Base-by-base conservation (phyloP, 2,888 invertebrate genomes). In the Caenorhabditis plicata region DNA sequence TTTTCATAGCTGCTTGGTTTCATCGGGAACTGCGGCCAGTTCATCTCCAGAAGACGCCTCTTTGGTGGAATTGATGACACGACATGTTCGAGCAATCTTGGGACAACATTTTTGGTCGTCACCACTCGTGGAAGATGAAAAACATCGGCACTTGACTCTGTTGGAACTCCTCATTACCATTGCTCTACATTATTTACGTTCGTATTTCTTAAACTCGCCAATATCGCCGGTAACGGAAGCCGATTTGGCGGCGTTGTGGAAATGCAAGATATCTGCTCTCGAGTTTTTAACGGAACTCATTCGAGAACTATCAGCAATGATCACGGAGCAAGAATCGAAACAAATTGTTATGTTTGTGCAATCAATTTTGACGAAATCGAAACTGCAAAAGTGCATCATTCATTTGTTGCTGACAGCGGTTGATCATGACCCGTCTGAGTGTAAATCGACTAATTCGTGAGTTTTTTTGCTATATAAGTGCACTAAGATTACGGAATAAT, bases 361-460 rank as follows among this genome's bases (percentile, higher is more conserved):
- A 44, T 60, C 71, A 2, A 72, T 75, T 48, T 55, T 77, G 40
- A 56, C 50, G 3, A 52, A 67, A 9, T 68, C 75, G 76, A 90
- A 90, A 82, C 85, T 91, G 41, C 91, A 91, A 82, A 90, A 90
- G 80, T 88, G 89, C 22, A 85, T 90, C 40, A 84, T 91, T 42
- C 90, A 90, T 81, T 89, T 89, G 78, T 83, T 90, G 19, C 85
- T 90, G 43, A 88, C 90, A 3, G 88, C 88, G 17, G 77, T 77
- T 2, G 53, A 61, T 35, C 72, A 70, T 38, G 65, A 71, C 26
- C 65, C 66, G n/a, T 35, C 32, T 22, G 43, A 20, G 40, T 47
- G 22, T 20, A 42, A 17, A 31, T 17, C 29, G 17, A 32, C 13
- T 29, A 19, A 49, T 50, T 17, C 9, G 41, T 39, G 9, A 39